Percentiles rank a stretch among this genome's conserved stretches.
phyloP scores from a whole-genome alignment of 2,888 invertebrate genomes.

The Trissolcus brochymenae region DNA sequence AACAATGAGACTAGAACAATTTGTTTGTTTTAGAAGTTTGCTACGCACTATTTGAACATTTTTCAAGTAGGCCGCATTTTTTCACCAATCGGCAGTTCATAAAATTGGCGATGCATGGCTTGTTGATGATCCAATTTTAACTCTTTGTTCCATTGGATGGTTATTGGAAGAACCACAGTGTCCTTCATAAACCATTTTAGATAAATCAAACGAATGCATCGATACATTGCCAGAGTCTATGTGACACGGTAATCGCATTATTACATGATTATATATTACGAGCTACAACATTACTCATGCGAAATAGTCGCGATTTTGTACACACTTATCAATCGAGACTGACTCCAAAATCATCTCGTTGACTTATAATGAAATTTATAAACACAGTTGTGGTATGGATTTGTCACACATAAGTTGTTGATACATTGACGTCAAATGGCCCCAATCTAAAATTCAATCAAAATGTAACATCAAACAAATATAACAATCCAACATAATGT shows the following conservation, averaged over 20 bases:
- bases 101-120: constrained; percentile 23
- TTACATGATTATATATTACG: constrained; percentile 20
- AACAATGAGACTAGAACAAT: constrained; percentile 35
- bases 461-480: background rate
- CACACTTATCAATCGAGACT: constrained; percentile 33
- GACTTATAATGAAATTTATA: constrained; percentile 41
- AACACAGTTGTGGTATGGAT: constrained; percentile 58
- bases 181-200: background rate
- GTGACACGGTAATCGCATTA: constrained; percentile 18
- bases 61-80: constrained; percentile 59
- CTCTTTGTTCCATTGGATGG: no score
- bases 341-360: constrained; percentile 18
- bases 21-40: constrained; percentile 36
- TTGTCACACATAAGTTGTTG: constrained; percentile 67
- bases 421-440: constrained; percentile 73
- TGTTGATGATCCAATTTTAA: background rate
- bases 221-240: constrained; percentile 18
- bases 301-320: constrained; percentile 26
- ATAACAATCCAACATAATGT: no score
- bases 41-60: constrained; percentile 42
- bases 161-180: background rate
- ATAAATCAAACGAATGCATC: background rate
- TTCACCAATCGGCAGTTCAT: constrained; percentile 19
- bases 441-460: constrained; percentile 69
- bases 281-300: constrained; percentile 31